Conservation (phyloP, 1,140 invertebrate species). For the Colletes latitarsis region DNA sequence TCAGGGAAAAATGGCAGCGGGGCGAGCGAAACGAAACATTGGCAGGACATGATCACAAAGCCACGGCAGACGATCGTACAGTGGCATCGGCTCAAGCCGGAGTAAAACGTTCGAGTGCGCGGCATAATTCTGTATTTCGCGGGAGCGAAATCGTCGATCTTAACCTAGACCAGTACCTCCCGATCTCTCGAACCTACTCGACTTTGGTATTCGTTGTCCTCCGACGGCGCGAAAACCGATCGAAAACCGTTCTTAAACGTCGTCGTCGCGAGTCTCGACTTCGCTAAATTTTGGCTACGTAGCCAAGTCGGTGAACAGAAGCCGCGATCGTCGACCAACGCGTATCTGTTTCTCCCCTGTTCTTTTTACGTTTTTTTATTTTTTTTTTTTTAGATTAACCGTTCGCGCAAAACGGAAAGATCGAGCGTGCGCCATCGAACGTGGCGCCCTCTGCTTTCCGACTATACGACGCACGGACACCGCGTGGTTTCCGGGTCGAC, state of each 20-base stretch:
- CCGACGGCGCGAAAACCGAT: slow-evolving; percentile 10
- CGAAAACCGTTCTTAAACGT: neutral
- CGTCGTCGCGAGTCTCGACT: neutral
- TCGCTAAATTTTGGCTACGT: neutral
- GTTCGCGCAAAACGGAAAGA: too few relatives aligned
- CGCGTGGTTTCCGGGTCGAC: neutral
- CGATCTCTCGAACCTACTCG: neutral
- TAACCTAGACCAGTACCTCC: neutral
- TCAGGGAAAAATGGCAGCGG: slow-evolving; percentile 95
- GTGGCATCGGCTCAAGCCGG: slow-evolving; percentile 94
- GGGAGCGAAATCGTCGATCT: slow-evolving; percentile 14
- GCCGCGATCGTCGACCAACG: neutral
- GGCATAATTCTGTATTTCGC: neutral
- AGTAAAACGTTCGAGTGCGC: slow-evolving; percentile 81
- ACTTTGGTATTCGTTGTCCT: neutral
- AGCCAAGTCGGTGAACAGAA: neutral
- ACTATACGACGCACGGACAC: neutral
- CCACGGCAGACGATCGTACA: slow-evolving; percentile 95
- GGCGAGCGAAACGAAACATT: slow-evolving; percentile 95
- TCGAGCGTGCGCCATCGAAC: too few relatives aligned
- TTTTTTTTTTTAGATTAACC: too few relatives aligned
- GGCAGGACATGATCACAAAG: slow-evolving; percentile 98
- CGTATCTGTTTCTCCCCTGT: neutral
- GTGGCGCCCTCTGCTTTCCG: neutral
- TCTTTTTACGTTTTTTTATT: neutral